These are phyloP conservation scores for Scytalopus superciliaris DNA, from an alignment of 2,113 vertebrate species.

Conservation along the genomic window DNA sequence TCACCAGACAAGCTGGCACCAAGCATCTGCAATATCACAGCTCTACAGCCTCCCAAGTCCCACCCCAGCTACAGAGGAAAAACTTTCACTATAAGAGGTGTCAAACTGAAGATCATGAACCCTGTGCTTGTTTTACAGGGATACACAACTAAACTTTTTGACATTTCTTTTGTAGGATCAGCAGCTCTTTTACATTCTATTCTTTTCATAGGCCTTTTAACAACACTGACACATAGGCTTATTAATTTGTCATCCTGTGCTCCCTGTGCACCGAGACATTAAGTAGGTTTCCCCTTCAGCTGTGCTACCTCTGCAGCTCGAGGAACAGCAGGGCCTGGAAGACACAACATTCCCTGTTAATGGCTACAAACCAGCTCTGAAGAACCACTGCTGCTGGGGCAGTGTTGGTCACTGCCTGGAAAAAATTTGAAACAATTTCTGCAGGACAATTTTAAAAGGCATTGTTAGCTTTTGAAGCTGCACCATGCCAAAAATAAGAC, in stretches of 20 bases:
- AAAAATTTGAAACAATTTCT: background rate
- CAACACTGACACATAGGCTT: background rate
- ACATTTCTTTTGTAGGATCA: background rate
- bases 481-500: background rate
- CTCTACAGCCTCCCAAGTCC: background rate
- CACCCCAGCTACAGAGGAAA: background rate
- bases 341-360: rapidly evolving
- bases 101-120: background rate
- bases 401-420: background rate
- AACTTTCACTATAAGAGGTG: rapidly evolving
- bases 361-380: background rate
- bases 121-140: background rate
- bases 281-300: background rate
- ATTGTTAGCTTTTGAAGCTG: background rate
- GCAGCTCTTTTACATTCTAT: background rate
- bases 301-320: background rate
- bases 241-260: background rate
- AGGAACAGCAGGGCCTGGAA: background rate
- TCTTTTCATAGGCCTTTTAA: background rate
- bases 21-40: background rate
- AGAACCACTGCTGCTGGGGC: background rate
- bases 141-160: background rate
- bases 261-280: background rate
- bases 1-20: rapidly evolving
- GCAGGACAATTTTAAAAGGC: background rate